phyloP scores from a whole-genome alignment of 2,797 vertebrate species.

The Spinus pinus region DNA sequence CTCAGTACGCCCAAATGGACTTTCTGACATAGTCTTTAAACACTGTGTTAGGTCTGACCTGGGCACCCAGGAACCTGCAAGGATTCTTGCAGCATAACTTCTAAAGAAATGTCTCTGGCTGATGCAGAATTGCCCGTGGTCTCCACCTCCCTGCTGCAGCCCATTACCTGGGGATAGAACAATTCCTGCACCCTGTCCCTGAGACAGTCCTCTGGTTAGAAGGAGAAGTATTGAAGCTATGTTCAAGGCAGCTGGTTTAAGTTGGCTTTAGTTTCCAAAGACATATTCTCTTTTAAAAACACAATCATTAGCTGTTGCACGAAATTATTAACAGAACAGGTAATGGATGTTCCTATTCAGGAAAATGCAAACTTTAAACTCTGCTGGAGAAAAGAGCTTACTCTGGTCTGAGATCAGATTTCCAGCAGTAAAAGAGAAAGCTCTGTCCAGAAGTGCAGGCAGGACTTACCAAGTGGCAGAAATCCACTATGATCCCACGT shows the following conservation, averaged over 20 bases:
- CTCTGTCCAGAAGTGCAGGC: background rate
- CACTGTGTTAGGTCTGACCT: background rate
- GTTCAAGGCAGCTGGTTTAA: background rate
- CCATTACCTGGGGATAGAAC: background rate
- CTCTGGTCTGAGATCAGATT: background rate
- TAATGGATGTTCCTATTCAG: background rate
- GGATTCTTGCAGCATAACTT: background rate
- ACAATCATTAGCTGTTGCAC: background rate
- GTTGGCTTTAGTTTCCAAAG: background rate
- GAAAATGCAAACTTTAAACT: background rate
- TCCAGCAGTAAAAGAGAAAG: background rate
- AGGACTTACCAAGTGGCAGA: background rate
- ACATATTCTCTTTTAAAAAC: background rate
- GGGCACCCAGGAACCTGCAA: background rate
- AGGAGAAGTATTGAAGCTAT: background rate
- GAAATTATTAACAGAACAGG: background rate
- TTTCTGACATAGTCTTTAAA: background rate
- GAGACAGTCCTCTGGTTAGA: background rate
- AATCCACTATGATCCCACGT: rapidly evolving
- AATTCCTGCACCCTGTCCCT: background rate
- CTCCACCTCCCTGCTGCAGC: background rate
- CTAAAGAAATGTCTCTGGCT: background rate
- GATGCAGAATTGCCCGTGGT: background rate
- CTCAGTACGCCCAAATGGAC: background rate
- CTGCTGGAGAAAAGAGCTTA: background rate